A percentile compares a stretch with the other conserved stretches of the same genome.
phyloP scores from a whole-genome alignment of 35 echinoderm and acorn worm species.

The Amphiura filiformis region DNA sequence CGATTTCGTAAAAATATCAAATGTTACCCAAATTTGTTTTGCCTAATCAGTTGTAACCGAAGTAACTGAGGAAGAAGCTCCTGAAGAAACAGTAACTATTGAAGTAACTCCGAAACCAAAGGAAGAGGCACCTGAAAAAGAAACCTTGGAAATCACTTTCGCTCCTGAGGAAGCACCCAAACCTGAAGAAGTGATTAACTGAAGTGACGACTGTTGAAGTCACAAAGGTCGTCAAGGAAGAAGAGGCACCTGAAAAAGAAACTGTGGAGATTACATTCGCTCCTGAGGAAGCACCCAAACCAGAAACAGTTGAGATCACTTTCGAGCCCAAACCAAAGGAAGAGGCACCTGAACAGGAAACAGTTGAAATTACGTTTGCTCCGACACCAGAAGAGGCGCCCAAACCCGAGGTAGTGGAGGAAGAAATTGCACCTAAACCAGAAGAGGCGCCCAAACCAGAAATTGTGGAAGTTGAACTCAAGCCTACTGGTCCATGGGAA shows the following conservation, averaged over 20 bases:
- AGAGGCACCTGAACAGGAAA: neutral
- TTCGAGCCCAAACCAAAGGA: neutral
- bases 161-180: neutral
- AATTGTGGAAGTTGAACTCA: neutral
- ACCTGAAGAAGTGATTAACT: neutral
- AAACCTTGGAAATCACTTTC: neutral
- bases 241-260: neutral
- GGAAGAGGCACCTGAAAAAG: neutral
- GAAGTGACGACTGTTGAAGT: constrained; percentile 26
- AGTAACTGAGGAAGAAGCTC: neutral
- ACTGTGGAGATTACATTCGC: neutral
- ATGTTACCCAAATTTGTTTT: too few relatives aligned
- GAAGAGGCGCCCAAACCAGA: constrained; percentile 24
- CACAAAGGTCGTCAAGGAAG: neutral
- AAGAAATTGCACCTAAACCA: neutral
- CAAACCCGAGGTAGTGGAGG: neutral
- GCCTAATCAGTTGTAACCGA: neutral
- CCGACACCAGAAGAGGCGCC: neutral
- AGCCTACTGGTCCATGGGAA: neutral
- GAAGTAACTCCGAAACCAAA: neutral
- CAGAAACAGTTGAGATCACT: too few relatives aligned
- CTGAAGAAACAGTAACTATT: neutral
- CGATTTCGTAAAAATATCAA: too few relatives aligned
- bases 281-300: neutral
- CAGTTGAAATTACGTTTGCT: neutral